Conservation (phyloP, 2,113 vertebrate genomes). For the Telmatochromis sp. region DNA sequence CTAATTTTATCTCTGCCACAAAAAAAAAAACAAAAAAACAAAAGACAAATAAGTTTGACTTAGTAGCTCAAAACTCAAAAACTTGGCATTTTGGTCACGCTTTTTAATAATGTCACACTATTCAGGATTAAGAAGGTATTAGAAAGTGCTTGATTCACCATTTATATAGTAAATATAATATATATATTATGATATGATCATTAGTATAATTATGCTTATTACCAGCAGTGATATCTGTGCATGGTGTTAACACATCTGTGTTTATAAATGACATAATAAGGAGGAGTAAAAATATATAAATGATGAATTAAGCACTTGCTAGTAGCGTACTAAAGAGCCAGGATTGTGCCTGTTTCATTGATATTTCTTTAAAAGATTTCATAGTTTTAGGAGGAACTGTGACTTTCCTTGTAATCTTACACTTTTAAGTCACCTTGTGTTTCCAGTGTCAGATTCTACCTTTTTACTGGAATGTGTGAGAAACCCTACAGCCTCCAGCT, state of each 20-base stretch:
- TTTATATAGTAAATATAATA: not conserved
- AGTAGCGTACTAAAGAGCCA: not conserved
- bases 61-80: not conserved
- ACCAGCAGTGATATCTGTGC: not conserved
- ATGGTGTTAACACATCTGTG: not conserved
- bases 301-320: not conserved
- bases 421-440: not conserved
- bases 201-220: not conserved
- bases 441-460: conserved; percentile 3
- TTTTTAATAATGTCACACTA: not conserved
- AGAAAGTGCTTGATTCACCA: not conserved
- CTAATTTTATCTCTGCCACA: not conserved
- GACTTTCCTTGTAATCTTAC: not conserved
- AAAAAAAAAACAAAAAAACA: accelerated
- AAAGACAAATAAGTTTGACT: not conserved
- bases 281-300: not conserved
- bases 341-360: not conserved
- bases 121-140: not conserved
- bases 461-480: conserved; percentile 38
- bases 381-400: not conserved
- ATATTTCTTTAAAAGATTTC: not conserved
- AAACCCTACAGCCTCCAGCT: conserved; percentile 1
- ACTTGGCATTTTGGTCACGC: not conserved
- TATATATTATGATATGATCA: not conserved
- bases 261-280: not conserved